Percentiles rank a stretch among this genome's conserved stretches.
Evolutionary conservation across 2,113 vertebrate species (phyloP).

Genomic region (Globicephala melas): DNA sequence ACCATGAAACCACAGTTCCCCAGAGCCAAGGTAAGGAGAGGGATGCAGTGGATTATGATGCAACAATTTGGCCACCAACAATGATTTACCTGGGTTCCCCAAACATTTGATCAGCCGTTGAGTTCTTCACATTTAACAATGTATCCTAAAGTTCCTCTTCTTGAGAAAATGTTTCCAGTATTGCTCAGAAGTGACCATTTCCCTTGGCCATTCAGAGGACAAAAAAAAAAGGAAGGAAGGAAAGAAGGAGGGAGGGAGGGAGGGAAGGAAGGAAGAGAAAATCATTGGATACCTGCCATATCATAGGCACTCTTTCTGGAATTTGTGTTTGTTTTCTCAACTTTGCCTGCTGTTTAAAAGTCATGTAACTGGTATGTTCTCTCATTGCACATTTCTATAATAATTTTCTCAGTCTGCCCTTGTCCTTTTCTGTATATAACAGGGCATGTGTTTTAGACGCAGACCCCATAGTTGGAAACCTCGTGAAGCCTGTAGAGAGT

Average conservation of each 20-base stretch:
- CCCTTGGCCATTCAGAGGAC: neutral
- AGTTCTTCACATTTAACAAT: neutral
- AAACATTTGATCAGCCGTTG: neutral
- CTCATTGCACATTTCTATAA: neutral
- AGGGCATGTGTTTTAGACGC: neutral
- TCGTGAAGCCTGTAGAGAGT: neutral
- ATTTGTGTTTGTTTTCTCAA: neutral
- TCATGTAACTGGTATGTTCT: neutral
- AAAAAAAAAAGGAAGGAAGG: neutral
- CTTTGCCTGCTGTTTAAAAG: neutral
- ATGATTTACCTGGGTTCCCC: neutral
- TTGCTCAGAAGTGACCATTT: neutral
- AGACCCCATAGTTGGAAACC: neutral
- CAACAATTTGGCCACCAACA: neutral
- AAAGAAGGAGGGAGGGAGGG: fast-evolving
- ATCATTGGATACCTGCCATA: neutral
- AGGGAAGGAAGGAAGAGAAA: neutral
- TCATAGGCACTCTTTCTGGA: neutral
- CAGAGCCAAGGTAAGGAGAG: neutral
- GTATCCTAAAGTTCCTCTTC: neutral
- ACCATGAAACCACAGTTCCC: neutral
- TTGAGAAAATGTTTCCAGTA: neutral
- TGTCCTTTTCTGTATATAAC: neutral
- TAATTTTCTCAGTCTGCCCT: neutral
- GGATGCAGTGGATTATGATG: neutral